phyloP scores from a whole-genome alignment of 2,888 invertebrate genomes.

The Alitta virens region DNA sequence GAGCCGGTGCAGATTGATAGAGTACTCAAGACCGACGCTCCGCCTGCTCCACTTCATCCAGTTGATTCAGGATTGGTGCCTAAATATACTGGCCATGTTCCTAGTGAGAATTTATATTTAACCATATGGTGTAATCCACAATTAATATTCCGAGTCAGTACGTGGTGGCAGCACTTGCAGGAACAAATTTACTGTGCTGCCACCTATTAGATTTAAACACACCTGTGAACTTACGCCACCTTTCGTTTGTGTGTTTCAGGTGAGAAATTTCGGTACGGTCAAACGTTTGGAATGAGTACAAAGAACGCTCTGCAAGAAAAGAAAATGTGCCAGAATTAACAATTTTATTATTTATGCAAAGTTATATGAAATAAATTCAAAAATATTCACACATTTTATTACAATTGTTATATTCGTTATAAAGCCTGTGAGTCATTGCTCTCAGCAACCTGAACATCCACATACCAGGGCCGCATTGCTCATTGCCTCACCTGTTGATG shows the following conservation, averaged over 20 bases:
- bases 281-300: slow-evolving; percentile 47
- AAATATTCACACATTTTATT: too few relatives aligned
- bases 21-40: slow-evolving; percentile 3
- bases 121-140: not conserved
- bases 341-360: too few relatives aligned
- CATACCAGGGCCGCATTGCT: too few relatives aligned
- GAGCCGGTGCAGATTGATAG: slow-evolving; percentile 29
- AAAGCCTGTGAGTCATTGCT: too few relatives aligned
- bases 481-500: too few relatives aligned
- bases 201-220: not conserved
- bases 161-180: not conserved
- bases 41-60: slow-evolving; percentile 40
- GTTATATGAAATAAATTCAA: too few relatives aligned
- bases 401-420: too few relatives aligned
- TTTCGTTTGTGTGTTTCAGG: slow-evolving; percentile 32
- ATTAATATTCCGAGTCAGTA: not conserved
- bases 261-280: slow-evolving; percentile 47
- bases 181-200: not conserved
- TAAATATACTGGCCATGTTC: slow-evolving; percentile 50
- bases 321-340: too few relatives aligned
- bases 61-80: slow-evolving; percentile 44
- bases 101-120: slow-evolving; percentile 33
- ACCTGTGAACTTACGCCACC: not conserved
- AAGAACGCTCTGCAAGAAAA: slow-evolving; percentile 32
- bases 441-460: too few relatives aligned